A percentile compares a stretch with the other conserved stretches of the same genome.
These are phyloP conservation scores for Ceratitis capitata DNA, from an alignment of 1,140 invertebrate genomes.

Conservation along the genomic window DNA sequence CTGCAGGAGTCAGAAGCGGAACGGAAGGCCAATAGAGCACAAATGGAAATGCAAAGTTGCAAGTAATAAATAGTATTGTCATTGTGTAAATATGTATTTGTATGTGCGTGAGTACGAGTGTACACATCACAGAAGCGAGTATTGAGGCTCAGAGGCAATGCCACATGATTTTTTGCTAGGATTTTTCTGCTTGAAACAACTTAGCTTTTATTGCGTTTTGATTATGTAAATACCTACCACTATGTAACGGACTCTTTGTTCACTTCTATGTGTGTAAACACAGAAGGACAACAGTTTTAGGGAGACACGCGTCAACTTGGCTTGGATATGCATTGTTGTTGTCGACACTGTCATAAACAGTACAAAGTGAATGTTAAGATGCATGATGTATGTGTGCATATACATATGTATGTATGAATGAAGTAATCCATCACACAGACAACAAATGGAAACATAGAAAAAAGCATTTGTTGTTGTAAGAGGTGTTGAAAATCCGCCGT, in stretches of 20 bases:
- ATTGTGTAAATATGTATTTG: background rate
- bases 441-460: background rate
- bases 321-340: background rate
- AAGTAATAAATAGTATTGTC: background rate
- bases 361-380: background rate
- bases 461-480: background rate
- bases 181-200: constrained; percentile 1
- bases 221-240: constrained; percentile 15
- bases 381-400: background rate
- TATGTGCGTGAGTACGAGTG: background rate
- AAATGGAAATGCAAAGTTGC: background rate
- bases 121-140: background rate
- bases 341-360: background rate
- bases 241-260: background rate
- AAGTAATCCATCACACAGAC: constrained; percentile 19
- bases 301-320: constrained; percentile 3
- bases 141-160: background rate
- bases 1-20: too few species aligned
- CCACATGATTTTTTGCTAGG: background rate
- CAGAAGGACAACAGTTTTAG: too few species aligned
- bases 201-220: constrained; percentile 23
- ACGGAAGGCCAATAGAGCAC: background rate
- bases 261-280: background rate
- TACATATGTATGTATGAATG: background rate
- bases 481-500: constrained; percentile 27